A percentile compares a stretch with the other conserved stretches of the same genome.
phyloP scores from a whole-genome alignment of 2,888 invertebrate species.

The Drosophila silvestris region DNA sequence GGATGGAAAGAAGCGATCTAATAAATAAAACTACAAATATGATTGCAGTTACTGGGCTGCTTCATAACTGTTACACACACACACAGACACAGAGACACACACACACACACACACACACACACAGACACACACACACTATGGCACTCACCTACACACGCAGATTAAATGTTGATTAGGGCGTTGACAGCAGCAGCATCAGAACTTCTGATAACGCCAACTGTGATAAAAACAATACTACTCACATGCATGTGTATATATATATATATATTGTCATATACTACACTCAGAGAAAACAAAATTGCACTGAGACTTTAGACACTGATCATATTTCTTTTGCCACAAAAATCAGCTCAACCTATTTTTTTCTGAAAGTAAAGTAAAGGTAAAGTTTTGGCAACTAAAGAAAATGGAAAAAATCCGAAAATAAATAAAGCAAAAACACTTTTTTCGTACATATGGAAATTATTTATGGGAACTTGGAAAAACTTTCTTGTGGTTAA shows the following conservation, averaged over 20 bases:
- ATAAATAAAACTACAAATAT: constrained; percentile 50
- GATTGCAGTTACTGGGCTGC: constrained; percentile 29
- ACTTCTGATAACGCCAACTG: constrained; percentile 24
- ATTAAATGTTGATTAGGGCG: constrained; percentile 52
- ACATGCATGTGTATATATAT: neutral
- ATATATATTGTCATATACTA: neutral
- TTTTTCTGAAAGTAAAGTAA: neutral
- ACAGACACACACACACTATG: neutral
- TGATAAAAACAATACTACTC: constrained; percentile 20
- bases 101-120: neutral
- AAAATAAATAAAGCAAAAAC: too few relatives aligned
- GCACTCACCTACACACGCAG: constrained; percentile 5
- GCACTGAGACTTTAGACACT: neutral
- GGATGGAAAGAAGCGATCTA: constrained; percentile 47
- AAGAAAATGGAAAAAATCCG: neutral
- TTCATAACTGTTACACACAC: neutral
- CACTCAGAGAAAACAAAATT: neutral
- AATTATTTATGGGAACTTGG: too few relatives aligned
- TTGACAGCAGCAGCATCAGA: constrained; percentile 46
- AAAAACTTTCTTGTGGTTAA: too few relatives aligned
- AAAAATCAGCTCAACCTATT: too few relatives aligned
- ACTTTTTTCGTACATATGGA: too few relatives aligned
- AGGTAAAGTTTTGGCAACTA: neutral
- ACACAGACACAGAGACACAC: neutral
- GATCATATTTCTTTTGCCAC: neutral